A percentile compares a stretch with the other conserved stretches of the same genome.
phyloP scores from a whole-genome alignment of 2,888 invertebrate genomes.

The Cerastoderma edule region DNA sequence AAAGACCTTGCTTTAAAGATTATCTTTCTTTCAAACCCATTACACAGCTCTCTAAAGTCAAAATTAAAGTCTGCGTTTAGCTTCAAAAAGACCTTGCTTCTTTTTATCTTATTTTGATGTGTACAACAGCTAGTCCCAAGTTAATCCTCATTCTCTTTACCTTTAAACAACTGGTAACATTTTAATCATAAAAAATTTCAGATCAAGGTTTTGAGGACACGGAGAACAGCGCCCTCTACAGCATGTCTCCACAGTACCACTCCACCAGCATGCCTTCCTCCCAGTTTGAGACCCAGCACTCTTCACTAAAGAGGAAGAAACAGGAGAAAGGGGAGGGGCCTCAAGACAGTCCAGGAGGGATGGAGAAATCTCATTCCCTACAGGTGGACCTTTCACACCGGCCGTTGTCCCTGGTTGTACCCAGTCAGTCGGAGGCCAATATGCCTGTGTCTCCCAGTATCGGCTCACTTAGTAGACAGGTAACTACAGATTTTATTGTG shows the following conservation, averaged over 20 bases:
- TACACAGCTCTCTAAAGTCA: too few species aligned
- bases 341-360: slow-evolving; percentile 84
- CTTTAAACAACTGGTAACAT: too few species aligned
- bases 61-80: too few species aligned
- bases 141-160: too few species aligned
- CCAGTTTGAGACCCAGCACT: slow-evolving; percentile 81
- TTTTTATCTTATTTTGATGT: too few species aligned
- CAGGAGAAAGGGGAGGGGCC: slow-evolving; percentile 67
- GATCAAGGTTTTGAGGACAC: slow-evolving; percentile 81
- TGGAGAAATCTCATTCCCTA: slow-evolving; percentile 84
- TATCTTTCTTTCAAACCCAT: too few species aligned
- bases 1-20: too few species aligned
- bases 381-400: slow-evolving; percentile 83
- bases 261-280: slow-evolving; percentile 1
- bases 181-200: too few species aligned
- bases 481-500: slow-evolving; percentile 39
- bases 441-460: slow-evolving; percentile 79
- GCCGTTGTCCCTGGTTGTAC: slow-evolving; percentile 83
- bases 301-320: slow-evolving; percentile 85
- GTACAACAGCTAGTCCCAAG: too few species aligned
- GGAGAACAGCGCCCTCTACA: slow-evolving; percentile 77
- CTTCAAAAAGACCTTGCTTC: too few species aligned
- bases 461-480: slow-evolving; percentile 81
- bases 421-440: slow-evolving; percentile 81
- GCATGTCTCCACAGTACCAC: slow-evolving; percentile 65